Evolutionary conservation across 53 echinoderm and acorn worm species (phyloP), one percentile per base, ranked within the genome.

Genomic region (Pentamera pediparva): DNA sequence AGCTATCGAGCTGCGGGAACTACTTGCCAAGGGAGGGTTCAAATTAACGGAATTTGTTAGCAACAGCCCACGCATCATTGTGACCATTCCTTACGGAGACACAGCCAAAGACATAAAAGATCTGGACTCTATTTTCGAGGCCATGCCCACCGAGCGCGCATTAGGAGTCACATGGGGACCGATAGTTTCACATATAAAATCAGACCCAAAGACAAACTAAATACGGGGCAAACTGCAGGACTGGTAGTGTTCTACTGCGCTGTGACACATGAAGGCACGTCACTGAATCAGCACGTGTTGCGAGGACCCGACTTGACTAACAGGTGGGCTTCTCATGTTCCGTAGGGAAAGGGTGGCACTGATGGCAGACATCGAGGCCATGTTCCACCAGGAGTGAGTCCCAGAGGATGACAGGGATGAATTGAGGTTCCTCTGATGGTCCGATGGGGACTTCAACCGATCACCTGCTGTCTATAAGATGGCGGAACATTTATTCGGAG

Each of bases 401-500:
- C 69, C 65, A 1, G 24, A 37, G 26, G 39, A 38, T 0, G 65
- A 85, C 30, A 62, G 89, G 35, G 79, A 89, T 38, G 52, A 75
- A 9, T 49, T 89, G 22, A 50, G 75, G 27, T 85, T 77, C 39
- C 53, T 82, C 5, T 89, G 82, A 83, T 89, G 90, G 90, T 75
- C 57, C 35, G 35, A 35, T 12, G 86, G 82, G 33, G 27, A 89
- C 37, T 10, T 79, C 34, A 13, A 20, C 6, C 2, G 11, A 1
- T 32, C 56, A 12, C 81, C 81, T 7, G 6, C 59, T 35, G 75
- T 59, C 5, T 85, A 78, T 50, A 17, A 85, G n/a, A 85, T 89
- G 89, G 67, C 74, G 58, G 89, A 82, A 18, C 89, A 85, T 40
- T 57, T 86, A 21, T 89, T 89, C 43, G 85, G 85, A 1, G 89